Percentiles rank a stretch among this genome's conserved stretches.
Conservation (phyloP, 1,140 invertebrate species). For the Neodiprion pinetum region DNA sequence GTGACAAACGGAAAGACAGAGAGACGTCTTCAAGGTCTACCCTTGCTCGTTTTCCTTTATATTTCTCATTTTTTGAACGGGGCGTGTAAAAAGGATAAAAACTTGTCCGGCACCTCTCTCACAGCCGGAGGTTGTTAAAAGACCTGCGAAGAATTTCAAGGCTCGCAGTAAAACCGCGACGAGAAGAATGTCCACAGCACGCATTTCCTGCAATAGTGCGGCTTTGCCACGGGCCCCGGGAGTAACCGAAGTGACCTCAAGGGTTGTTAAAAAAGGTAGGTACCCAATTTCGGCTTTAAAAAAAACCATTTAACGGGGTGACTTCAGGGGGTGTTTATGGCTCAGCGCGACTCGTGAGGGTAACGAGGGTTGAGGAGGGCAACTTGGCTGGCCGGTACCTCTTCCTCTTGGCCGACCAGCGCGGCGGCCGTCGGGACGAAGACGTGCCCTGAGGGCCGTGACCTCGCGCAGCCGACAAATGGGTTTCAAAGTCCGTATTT, state of each 20-base stretch:
- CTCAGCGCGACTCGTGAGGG: slow-evolving; percentile 26
- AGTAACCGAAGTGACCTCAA: slow-evolving; percentile 36
- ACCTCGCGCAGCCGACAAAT: slow-evolving; percentile 53
- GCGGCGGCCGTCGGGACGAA: slow-evolving; percentile 30
- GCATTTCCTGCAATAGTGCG: slow-evolving; percentile 57
- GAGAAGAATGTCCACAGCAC: slow-evolving; percentile 43
- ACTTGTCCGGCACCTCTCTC: not conserved
- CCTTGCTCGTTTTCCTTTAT: slow-evolving; percentile 5
- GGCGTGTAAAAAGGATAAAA: not conserved
- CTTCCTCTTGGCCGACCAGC: slow-evolving; percentile 27
- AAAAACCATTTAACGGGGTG: slow-evolving; percentile 52
- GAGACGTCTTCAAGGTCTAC: not conserved
- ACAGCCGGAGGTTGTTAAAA: slow-evolving; percentile 21
- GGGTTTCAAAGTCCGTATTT: slow-evolving; percentile 38
- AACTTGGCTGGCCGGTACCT: slow-evolving; percentile 19
- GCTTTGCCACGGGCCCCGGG: slow-evolving; percentile 33
- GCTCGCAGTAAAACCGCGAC: slow-evolving; percentile 43
- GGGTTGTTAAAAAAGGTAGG: slow-evolving; percentile 51
- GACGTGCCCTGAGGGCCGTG: slow-evolving; percentile 25
- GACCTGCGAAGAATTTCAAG: slow-evolving; percentile 49
- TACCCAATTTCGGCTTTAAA: slow-evolving; percentile 35
- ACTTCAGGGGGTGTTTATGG: slow-evolving; percentile 46
- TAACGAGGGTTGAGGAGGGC: slow-evolving; percentile 28
- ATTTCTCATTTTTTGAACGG: not conserved
- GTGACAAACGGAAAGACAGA: not conserved